Percentiles rank a stretch among this genome's conserved stretches.
These are phyloP conservation scores for Acrobasis suavella DNA, from an alignment of 2,888 invertebrate genomes.

Conservation along the genomic window DNA sequence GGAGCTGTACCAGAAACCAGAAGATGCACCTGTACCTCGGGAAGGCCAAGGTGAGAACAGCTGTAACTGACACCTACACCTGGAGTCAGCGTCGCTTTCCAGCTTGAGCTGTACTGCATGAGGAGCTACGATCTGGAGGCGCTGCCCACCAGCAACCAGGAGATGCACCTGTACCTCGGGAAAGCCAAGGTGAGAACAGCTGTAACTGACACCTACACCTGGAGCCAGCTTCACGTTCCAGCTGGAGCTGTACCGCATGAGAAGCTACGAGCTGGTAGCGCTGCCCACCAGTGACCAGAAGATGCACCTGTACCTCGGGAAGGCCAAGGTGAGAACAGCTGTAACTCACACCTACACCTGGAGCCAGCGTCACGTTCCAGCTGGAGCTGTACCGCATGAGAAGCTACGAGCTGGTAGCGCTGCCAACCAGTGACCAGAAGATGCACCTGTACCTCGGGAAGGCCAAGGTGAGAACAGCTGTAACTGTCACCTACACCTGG, in stretches of 20 bases:
- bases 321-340: constrained; percentile 88
- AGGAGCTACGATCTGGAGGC: constrained; percentile 97
- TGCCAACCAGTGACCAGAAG: constrained; percentile 98
- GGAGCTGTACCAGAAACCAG: constrained; percentile 96
- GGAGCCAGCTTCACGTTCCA: constrained; percentile 99
- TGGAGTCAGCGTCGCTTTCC: constrained; percentile 99
- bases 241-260: constrained; percentile 96
- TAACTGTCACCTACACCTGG: constrained; percentile 89
- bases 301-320: constrained; percentile 98
- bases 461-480: constrained; percentile 86
- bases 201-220: constrained; percentile 87
- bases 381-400: constrained; percentile 96
- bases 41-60: constrained; percentile 89
- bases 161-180: constrained; percentile 98
- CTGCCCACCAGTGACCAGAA: constrained; percentile 98
- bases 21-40: constrained; percentile 99
- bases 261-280: constrained; percentile 97
- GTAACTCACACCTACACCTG: no score
- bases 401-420: constrained; percentile 96
- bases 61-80: constrained; percentile 85
- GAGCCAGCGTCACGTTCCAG: no score
- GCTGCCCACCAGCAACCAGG: constrained; percentile 97
- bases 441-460: constrained; percentile 98
- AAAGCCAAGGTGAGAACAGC: constrained; percentile 89
- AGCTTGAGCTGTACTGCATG: constrained; percentile 97